A percentile compares a stretch with the other conserved stretches of the same genome.
Evolutionary conservation across 2,888 invertebrate genomes (phyloP).

Genomic region (Luperina testacea): DNA sequence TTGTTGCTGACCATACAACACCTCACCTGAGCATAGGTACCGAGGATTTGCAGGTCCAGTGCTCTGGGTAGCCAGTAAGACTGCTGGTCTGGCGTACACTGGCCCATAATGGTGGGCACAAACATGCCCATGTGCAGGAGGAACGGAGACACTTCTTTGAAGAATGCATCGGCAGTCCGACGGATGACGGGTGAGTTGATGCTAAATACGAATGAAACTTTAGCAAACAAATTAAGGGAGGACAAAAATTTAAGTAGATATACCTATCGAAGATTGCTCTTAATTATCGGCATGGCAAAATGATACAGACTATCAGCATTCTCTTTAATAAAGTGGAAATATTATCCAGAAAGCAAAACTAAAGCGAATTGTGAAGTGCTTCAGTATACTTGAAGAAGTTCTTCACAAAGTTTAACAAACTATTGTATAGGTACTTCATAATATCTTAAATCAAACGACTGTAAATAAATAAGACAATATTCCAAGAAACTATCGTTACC

Average conservation of each 20-base stretch:
- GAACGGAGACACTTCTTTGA: conserved; percentile 93
- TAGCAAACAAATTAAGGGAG: background rate
- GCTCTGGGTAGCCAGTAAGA: conserved; percentile 95
- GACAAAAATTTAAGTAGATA: background rate
- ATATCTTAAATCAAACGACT: conserved; percentile 7
- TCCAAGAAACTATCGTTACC: background rate
- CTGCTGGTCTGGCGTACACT: conserved; percentile 96
- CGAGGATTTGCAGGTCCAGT: conserved; percentile 95
- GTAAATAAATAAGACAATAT: background rate
- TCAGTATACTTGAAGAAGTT: background rate
- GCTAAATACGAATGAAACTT: conserved; percentile 49
- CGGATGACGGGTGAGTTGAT: conserved; percentile 72
- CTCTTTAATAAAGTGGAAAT: too few relatives aligned
- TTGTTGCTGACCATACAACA: background rate
- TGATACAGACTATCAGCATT: background rate
- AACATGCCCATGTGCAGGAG: conserved; percentile 97
- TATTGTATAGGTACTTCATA: background rate
- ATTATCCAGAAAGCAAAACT: background rate
- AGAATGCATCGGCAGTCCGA: conserved; percentile 88
- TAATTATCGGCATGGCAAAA: background rate
- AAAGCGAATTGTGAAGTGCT: background rate
- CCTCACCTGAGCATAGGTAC: conserved; percentile 96
- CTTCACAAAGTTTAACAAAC: conserved; percentile 22
- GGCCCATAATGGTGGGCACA: conserved; percentile 96
- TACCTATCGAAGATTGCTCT: too few relatives aligned